Evolutionary conservation across 2,113 vertebrate genomes (phyloP), one percentile per base, ranked within the genome.

Genomic region (Cynoglossus semilaevis): DNA sequence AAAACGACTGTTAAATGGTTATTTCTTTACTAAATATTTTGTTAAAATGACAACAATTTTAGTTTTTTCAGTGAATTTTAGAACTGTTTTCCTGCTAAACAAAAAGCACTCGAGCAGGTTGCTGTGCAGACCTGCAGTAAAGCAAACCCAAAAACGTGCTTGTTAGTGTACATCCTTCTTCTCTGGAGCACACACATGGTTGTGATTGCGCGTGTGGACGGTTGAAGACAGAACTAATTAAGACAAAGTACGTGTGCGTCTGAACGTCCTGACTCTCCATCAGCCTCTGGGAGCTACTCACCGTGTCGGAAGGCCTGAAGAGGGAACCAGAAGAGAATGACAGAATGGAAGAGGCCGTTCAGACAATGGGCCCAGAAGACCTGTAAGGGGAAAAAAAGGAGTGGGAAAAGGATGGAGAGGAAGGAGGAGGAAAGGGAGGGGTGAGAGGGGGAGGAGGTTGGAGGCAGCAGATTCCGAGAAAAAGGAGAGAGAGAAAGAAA

Each of bases 351-450:
- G 85, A 99, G 97, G 87, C 97, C 97, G 81, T 99, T 99, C 91
- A 99, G 93, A 97, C 97, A 99, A 95, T 98, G 95, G 90, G 95
- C 92, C 97, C 96, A 99, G 93, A 99, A 99, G 92, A 99, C 97
- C 97, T 99, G 88, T 75, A 85, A 87, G 81, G 74, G 22, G 70
- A 29, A 29, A 29, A 29, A 29, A 29, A 40, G 85, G 81, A 76
- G 29, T 73, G 56, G 51, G 34, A 62, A 34, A 49, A 77, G 62
- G 86, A 76, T 80, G 87, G 82, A 88, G 45, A 75, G 76, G 69
- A 54, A 49, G 18, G 70, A 49, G 59, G 72, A 70, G 76, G 71
- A 22, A 85, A 73, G 85, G 48, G 45, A 60, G 59, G 85, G 78
- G 75, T 79, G 80, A n/a, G 36, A n/a, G 88, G 45, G 41, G 52